A percentile compares a stretch with the other conserved stretches of the same genome.
phyloP scores from a whole-genome alignment of 2,888 invertebrate species.

The Drosophila bunnanda region DNA sequence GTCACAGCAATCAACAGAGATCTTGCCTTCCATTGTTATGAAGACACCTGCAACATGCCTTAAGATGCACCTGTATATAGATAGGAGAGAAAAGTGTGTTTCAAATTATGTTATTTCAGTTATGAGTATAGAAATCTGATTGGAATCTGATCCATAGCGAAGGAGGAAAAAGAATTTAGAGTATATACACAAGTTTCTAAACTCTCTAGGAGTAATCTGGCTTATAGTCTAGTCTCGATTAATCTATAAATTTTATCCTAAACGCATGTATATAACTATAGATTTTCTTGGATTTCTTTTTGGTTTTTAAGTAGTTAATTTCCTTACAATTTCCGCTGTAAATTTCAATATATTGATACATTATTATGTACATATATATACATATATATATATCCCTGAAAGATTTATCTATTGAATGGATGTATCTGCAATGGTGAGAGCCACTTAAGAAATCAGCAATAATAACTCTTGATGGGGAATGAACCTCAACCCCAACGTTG shows the following conservation, averaged over 20 bases:
- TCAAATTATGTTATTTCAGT: not conserved
- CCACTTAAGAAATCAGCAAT: constrained; percentile 73
- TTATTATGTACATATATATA: no score
- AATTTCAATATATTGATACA: no score
- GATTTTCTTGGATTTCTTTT: no score
- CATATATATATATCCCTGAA: not conserved
- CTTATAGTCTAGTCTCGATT: no score
- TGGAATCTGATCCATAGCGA: no score
- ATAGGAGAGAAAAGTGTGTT: not conserved
- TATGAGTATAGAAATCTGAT: not conserved
- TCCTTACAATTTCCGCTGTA: no score
- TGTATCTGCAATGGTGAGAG: constrained; percentile 5
- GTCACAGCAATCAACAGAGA: constrained; percentile 8
- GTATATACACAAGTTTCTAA: no score
- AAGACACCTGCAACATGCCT: not conserved
- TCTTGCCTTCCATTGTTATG: not conserved
- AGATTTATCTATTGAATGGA: not conserved
- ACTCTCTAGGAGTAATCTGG: no score
- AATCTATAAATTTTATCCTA: no score
- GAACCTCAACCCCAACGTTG: not conserved
- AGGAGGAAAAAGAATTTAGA: no score
- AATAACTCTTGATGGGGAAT: constrained; percentile 56
- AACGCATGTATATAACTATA: no score
- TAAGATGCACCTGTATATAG: not conserved
- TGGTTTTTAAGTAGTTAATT: no score